Base-by-base conservation (phyloP, 2,888 invertebrate species). In the Dendrolimus pini region DNA sequence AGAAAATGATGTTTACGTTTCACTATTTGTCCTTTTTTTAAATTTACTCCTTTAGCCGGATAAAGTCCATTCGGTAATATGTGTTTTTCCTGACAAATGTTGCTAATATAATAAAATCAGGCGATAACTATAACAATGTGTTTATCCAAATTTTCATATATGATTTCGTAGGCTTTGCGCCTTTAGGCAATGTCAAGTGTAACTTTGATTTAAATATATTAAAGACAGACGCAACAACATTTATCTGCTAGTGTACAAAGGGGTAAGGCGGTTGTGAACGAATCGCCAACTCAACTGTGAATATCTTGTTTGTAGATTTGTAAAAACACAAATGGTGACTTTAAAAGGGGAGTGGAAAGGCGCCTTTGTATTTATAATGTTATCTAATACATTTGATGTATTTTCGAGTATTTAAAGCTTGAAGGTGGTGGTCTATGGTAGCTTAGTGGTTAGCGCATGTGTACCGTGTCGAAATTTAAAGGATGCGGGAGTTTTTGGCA, bases 211-310 rank as follows among this genome's bases (percentile, higher is more conserved):
- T 47, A 47, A 47, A 47, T 47, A 47, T 10, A 47, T 47, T 47
- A 12, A 10, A 47, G 47, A 47, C 65, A 58, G 59, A 57, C 63
- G 62, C 61, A 47, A 47, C 47, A 47, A 47, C 47, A 47, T 62
- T 65, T 65, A 67, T 65, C 65, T 66, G 59, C 64, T 66, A 65
- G 62, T 65, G 62, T 58, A 58, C 55, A 61, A 61, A 64, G 65
- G 65, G 64, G 64, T 67, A 65, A 66, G 58, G 61, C 54, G 60
- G 59, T 58, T 54, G 42, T 18, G 61, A 61, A 63, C 65, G 62
- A 65, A 68, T 68, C 65, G 65, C 41, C 62, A 58, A 62, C 61
- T 64, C 68, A 65, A 56, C 65, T 68, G 67, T 64, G 61, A 68
- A 67, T 63, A 65, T 67, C 65, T 65, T 58, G 60, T 58, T 59